Conservation (phyloP, 64 coral and sea anemone genomes). For the Porites lutea region DNA sequence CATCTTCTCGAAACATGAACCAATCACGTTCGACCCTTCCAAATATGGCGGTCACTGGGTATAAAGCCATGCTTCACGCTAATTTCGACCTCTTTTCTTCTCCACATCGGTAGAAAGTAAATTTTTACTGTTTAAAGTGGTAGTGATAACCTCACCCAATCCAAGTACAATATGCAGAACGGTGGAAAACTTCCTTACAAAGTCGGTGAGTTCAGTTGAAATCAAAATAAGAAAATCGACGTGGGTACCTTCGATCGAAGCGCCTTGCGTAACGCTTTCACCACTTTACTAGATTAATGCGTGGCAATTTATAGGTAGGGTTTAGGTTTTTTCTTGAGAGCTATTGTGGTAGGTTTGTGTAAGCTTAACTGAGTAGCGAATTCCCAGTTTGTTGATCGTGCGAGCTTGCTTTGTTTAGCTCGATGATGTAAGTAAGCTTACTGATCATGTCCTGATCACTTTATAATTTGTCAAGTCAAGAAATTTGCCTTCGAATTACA, state of each 20-base stretch:
- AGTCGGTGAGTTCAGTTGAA: conserved; percentile 62
- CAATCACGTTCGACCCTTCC: conserved; percentile 39
- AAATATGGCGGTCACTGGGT: conserved; percentile 24
- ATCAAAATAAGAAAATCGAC: not conserved
- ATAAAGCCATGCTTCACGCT: conserved; percentile 8
- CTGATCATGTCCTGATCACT: too few species aligned
- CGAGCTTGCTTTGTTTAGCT: too few species aligned
- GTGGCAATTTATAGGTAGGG: too few species aligned
- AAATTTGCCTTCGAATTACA: too few species aligned
- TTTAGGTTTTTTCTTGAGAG: too few species aligned
- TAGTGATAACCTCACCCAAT: not conserved
- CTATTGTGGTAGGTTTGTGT: too few species aligned
- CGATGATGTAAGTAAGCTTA: too few species aligned
- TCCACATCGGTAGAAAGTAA: not conserved
- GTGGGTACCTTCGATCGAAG: not conserved
- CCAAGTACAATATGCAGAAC: conserved; percentile 59
- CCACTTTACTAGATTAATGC: too few species aligned
- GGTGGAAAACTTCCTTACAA: conserved; percentile 85
- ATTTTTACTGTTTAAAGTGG: not conserved
- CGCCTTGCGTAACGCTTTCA: not conserved
- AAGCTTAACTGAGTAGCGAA: too few species aligned
- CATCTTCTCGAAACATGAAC: not conserved
- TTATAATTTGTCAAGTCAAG: too few species aligned
- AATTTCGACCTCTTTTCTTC: not conserved
- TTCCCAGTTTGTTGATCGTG: too few species aligned